Conservation (phyloP, 2,113 vertebrate genomes). For the Uria aalge region DNA sequence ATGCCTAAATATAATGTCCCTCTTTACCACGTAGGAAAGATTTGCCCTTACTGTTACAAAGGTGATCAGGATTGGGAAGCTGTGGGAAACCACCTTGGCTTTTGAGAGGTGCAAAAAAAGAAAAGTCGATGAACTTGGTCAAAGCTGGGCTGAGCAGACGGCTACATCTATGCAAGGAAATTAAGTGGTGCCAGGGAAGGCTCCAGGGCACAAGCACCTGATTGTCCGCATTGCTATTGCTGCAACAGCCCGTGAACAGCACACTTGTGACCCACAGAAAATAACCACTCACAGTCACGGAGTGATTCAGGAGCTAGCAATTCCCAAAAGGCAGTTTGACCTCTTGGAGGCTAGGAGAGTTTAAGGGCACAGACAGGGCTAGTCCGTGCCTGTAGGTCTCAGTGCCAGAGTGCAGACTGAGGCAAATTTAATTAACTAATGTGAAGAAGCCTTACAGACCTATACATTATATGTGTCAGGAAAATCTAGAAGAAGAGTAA, state of each 20-base stretch:
- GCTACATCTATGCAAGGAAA: background rate
- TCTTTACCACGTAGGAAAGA: background rate
- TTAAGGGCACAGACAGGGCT: background rate
- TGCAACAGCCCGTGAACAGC: background rate
- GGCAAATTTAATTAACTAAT: background rate
- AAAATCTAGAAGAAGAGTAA: background rate
- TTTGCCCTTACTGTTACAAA: background rate
- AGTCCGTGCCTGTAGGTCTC: background rate
- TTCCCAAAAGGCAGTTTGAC: background rate
- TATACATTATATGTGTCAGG: background rate
- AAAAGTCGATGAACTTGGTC: background rate
- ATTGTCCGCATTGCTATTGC: background rate
- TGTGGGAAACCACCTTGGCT: background rate
- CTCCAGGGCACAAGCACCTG: background rate
- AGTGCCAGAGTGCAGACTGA: background rate
- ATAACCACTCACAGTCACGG: background rate
- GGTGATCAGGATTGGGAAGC: background rate
- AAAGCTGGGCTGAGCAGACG: background rate
- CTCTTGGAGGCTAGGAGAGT: background rate
- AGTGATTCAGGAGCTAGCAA: background rate
- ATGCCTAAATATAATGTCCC: background rate
- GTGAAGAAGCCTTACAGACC: background rate
- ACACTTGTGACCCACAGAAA: background rate
- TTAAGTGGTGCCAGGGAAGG: background rate
- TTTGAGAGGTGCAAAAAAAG: background rate